These are phyloP conservation scores for Taenaris catops DNA, from an alignment of 2,888 invertebrate species.

Conservation along the genomic window DNA sequence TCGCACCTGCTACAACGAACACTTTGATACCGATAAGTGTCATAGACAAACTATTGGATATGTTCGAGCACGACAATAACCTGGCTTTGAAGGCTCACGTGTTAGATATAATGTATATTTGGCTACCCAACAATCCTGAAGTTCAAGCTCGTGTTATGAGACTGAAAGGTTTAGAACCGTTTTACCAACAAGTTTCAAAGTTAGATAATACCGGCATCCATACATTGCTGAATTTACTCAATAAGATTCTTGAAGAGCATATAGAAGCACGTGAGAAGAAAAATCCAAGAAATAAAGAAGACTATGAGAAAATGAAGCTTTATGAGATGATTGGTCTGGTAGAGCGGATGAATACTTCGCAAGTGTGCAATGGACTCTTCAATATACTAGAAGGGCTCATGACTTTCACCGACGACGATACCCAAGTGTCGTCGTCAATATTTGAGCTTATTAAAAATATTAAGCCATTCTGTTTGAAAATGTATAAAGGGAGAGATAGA, in stretches of 20 bases:
- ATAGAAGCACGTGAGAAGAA: conserved; percentile 33
- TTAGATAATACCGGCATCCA: conserved; percentile 39
- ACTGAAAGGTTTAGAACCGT: conserved; percentile 50
- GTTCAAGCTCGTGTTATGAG: conserved; percentile 57
- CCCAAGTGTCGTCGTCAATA: conserved; percentile 33
- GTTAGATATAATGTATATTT: conserved; percentile 44
- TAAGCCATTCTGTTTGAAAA: conserved; percentile 43
- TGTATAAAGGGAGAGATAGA: conserved; percentile 35
- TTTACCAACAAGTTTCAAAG: conserved; percentile 49
- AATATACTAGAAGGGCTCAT: conserved; percentile 41
- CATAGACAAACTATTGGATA: conserved; percentile 46
- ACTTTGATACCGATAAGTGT: conserved; percentile 39
- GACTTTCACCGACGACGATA: conserved; percentile 33
- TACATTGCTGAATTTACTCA: conserved; percentile 48
- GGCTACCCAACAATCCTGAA: conserved; percentile 55
- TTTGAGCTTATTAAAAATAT: conserved; percentile 44
- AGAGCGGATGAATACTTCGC: conserved; percentile 43
- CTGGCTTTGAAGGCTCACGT: conserved; percentile 44
- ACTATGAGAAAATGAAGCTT: conserved; percentile 33
- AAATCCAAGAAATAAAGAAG: conserved; percentile 28
- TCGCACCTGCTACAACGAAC: conserved; percentile 38
- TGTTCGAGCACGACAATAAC: conserved; percentile 47
- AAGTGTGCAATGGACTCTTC: conserved; percentile 49
- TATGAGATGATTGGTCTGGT: conserved; percentile 56
- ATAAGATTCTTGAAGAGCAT: conserved; percentile 56